These are phyloP conservation scores for Monodelphis domestica DNA, from an alignment of 2,797 vertebrate species.

Conservation along the genomic window DNA sequence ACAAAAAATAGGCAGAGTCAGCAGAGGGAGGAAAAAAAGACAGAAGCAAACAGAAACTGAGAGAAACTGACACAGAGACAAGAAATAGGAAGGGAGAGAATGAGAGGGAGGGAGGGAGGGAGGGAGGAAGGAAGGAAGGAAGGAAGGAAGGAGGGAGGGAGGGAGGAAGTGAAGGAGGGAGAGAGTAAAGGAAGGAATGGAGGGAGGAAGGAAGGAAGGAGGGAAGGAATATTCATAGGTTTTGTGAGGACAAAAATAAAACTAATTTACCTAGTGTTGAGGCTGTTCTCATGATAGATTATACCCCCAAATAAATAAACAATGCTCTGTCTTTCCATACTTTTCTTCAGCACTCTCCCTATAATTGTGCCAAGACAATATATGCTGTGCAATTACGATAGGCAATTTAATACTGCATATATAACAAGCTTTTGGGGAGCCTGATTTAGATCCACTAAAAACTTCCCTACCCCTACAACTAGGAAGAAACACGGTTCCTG, in stretches of 20 bases:
- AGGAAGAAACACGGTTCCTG: conserved; percentile 19
- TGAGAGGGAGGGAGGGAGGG: too few relatives aligned
- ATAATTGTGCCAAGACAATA: conserved; percentile 54
- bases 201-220: too few relatives aligned
- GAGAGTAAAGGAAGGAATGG: neutral
- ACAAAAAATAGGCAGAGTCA: too few relatives aligned
- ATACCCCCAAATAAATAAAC: conserved; percentile 16
- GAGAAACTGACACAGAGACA: neutral
- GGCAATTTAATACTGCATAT: conserved; percentile 36
- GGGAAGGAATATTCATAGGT: neutral
- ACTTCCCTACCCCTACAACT: conserved; percentile 28
- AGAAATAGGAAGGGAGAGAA: neutral
- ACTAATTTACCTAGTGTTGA: neutral
- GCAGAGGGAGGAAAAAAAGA: neutral
- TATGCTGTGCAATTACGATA: conserved; percentile 53
- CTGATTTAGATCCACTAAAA: conserved; percentile 58
- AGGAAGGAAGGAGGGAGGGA: neutral
- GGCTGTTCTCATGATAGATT: conserved; percentile 41
- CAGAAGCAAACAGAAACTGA: neutral
- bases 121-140: too few relatives aligned
- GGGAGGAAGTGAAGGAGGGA: too few relatives aligned
- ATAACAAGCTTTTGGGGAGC: conserved; percentile 9
- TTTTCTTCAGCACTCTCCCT: conserved; percentile 40
- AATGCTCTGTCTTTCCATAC: conserved; percentile 4
- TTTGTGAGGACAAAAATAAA: conserved; percentile 12